A percentile compares a stretch with the other conserved stretches of the same genome.
These are phyloP conservation scores for Indicator indicator DNA, from an alignment of 2,113 vertebrate species.

Conservation along the genomic window DNA sequence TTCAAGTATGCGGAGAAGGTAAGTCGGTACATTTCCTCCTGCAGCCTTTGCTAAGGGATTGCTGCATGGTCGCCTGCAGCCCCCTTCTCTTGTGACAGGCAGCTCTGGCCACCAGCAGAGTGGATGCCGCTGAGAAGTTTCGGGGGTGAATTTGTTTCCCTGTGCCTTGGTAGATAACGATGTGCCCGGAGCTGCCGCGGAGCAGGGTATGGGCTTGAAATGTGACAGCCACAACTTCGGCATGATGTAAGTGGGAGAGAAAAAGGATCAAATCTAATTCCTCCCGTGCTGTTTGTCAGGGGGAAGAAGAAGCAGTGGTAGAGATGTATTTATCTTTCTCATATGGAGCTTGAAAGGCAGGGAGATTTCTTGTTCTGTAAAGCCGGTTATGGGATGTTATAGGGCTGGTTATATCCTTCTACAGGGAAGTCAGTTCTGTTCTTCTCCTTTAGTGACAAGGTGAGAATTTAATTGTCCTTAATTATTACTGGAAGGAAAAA, in stretches of 20 bases:
- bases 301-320: not conserved
- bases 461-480: not conserved
- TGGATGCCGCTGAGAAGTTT: not conserved
- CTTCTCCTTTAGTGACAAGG: not conserved
- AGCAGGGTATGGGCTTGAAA: not conserved
- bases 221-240: not conserved
- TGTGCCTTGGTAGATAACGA: not conserved
- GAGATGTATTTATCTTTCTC: not conserved
- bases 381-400: not conserved
- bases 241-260: not conserved
- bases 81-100: not conserved
- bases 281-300: not conserved
- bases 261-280: not conserved
- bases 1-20: conserved; percentile 98
- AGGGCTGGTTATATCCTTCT: not conserved
- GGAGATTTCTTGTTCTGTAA: not conserved
- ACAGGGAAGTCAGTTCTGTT: not conserved
- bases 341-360: not conserved
- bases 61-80: not conserved
- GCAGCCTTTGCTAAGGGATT: not conserved
- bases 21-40: conserved; percentile 63
- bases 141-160: not conserved
- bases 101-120: not conserved
- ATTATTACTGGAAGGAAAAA: not conserved
- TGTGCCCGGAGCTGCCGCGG: not conserved